phyloP scores from a whole-genome alignment of 2,888 invertebrate species.

The Drosophila pseudotakahashii region DNA sequence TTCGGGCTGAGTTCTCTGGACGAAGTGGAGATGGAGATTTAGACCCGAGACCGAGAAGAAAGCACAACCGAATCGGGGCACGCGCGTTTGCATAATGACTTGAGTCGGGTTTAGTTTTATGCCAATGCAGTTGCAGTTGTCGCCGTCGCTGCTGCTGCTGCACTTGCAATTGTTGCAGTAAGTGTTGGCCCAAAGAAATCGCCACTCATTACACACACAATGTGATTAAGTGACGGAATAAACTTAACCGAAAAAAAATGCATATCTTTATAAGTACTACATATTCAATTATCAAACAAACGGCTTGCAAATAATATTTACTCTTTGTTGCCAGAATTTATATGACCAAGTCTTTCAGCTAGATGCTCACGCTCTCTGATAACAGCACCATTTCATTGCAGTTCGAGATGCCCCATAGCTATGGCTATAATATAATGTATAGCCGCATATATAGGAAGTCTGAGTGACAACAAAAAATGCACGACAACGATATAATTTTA shows the following conservation, averaged over 20 bases:
- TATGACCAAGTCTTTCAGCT: slow-evolving; percentile 7
- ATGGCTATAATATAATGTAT: slow-evolving; percentile 26
- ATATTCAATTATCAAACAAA: slow-evolving; percentile 24
- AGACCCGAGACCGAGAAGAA: slow-evolving; percentile 49
- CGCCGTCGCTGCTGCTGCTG: slow-evolving; percentile 5
- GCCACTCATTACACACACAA: neutral
- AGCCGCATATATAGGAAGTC: slow-evolving; percentile 65
- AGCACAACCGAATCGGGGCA: slow-evolving; percentile 77
- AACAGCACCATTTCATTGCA: slow-evolving; percentile 31
- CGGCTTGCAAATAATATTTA: slow-evolving; percentile 12
- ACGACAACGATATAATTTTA: slow-evolving; percentile 73
- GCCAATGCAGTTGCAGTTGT: slow-evolving; percentile 60
- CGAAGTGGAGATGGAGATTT: slow-evolving; percentile 12
- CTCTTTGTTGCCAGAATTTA: slow-evolving; percentile 31
- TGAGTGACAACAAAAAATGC: slow-evolving; percentile 72
- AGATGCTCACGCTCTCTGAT: slow-evolving; percentile 53
- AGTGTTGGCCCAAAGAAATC: slow-evolving; percentile 22
- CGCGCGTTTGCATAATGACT: slow-evolving; percentile 81
- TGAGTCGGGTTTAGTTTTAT: slow-evolving; percentile 75
- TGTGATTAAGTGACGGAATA: slow-evolving; percentile 12
- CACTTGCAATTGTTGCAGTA: slow-evolving; percentile 1
- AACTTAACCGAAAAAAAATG: slow-evolving; percentile 7
- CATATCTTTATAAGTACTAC: slow-evolving; percentile 7
- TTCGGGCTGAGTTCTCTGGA: slow-evolving; percentile 24
- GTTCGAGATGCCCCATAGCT: slow-evolving; percentile 58